Base-by-base conservation (phyloP, 2,888 invertebrate species). In the Sinopyrophorus schimmeli region DNA sequence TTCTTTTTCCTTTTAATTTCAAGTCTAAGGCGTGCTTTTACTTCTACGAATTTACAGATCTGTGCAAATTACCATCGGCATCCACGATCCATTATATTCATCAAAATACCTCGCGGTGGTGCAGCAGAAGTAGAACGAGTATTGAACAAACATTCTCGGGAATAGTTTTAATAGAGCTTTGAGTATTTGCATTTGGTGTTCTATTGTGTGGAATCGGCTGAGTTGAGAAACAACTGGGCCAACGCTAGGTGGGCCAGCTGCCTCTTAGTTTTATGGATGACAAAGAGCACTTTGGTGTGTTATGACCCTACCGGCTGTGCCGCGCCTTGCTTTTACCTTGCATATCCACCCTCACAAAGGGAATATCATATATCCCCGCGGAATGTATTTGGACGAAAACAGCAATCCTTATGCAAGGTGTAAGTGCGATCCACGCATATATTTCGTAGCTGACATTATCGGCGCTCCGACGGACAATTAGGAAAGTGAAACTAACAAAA, bases 181-280 rank as follows among this genome's bases (percentile, higher is more conserved):
- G n/a, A n/a, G n/a, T n/a, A n/a, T n/a, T n/a, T n/a, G n/a, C n/a
- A n/a, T n/a, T n/a, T n/a, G n/a, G n/a, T n/a, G n/a, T n/a, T n/a
- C n/a, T n/a, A n/a, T n/a, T n/a, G n/a, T n/a, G n/a, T n/a, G n/a
- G n/a, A n/a, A n/a, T n/a, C n/a, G n/a, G n/a, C n/a, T n/a, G n/a
- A n/a, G n/a, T n/a, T 40, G 38, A 41, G 31, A 43, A 59, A 55
- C 59, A 58, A 59, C 52, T 40, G 54, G 60, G 61, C 63, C 63
- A 65, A 63, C 58, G 63, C 61, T 57, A 58, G 61, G 54, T 55
- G 61, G 63, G 53, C 64, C 68, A 69, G 68, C 64, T 69, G 69
- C 65, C 67, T 67, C 67, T 61, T 62, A 63, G 65, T 68, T 69
- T 69, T 69, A 69, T 69, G 67, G 67, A 67, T 66, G 68, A 66